Evolutionary conservation across 2,113 vertebrate genomes (phyloP).

Genomic region (Dicerorhinus sumatrensis): DNA sequence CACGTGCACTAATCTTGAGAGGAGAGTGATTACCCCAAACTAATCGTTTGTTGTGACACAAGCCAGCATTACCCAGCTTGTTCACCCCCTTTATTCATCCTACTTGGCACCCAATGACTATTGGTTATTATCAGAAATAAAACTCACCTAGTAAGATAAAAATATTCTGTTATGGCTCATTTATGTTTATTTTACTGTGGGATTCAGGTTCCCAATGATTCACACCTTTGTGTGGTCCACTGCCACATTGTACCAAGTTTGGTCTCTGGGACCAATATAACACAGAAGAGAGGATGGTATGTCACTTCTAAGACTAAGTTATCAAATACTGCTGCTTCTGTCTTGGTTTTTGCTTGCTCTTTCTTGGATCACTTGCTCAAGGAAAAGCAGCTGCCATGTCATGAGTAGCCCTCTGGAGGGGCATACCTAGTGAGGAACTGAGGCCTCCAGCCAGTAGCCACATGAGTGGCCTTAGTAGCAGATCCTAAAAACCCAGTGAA

Average conservation of each 20-base stretch:
- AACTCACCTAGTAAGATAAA: neutral
- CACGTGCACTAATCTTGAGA: rapidly evolving
- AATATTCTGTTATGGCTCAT: neutral
- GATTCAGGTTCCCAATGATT: neutral
- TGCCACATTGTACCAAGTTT: neutral
- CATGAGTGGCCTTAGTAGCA: neutral
- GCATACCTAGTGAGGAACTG: neutral
- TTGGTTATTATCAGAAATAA: neutral
- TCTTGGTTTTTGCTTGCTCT: neutral
- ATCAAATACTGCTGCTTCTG: neutral
- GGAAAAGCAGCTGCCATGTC: neutral
- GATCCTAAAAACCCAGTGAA: neutral
- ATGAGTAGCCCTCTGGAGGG: neutral
- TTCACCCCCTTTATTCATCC: neutral
- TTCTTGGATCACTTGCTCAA: neutral
- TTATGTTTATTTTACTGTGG: neutral
- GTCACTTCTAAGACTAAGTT: neutral
- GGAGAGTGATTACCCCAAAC: too few relatives aligned
- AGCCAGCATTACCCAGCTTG: neutral
- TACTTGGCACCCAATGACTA: neutral
- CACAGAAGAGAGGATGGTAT: neutral
- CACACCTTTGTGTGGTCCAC: neutral
- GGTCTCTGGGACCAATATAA: neutral
- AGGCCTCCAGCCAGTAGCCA: neutral
- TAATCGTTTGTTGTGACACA: neutral